These are phyloP conservation scores for Phyllotreta striolata DNA, from an alignment of 2,888 invertebrate genomes.

Conservation along the genomic window DNA sequence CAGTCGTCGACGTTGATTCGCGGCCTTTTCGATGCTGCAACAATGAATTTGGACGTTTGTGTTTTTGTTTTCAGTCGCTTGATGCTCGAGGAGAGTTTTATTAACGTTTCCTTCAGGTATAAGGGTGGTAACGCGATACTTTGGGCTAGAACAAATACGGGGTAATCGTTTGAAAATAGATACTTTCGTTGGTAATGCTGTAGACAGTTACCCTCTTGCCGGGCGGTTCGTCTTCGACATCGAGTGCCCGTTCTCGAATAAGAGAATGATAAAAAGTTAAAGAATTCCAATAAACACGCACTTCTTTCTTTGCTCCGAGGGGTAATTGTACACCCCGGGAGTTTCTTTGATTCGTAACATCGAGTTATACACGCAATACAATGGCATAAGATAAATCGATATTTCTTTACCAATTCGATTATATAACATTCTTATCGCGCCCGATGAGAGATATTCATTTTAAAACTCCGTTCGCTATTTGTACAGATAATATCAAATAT, in stretches of 20 bases:
- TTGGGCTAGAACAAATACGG: constrained; percentile 23
- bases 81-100: neutral
- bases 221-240: constrained; percentile 5
- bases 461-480: too few relatives aligned
- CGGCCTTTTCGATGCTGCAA: constrained; percentile 62
- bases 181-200: constrained; percentile 38
- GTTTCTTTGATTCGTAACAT: constrained; percentile 26
- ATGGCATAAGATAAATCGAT: too few relatives aligned
- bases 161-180: constrained; percentile 44
- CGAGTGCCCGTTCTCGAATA: constrained; percentile 16
- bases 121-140: constrained; percentile 27
- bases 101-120: constrained; percentile 1
- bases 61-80: neutral
- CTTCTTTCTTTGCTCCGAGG: constrained; percentile 33
- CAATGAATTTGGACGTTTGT: constrained; percentile 11
- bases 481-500: neutral
- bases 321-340: constrained; percentile 31
- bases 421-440: too few relatives aligned
- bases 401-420: too few relatives aligned
- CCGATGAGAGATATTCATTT: too few relatives aligned
- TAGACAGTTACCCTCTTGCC: constrained; percentile 33
- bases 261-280: constrained; percentile 36
- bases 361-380: constrained; percentile 1
- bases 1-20: constrained; percentile 62
- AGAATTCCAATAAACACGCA: constrained; percentile 45